Conservation (phyloP, 2,113 vertebrate species). For the Xiphorhynchus elegans region DNA sequence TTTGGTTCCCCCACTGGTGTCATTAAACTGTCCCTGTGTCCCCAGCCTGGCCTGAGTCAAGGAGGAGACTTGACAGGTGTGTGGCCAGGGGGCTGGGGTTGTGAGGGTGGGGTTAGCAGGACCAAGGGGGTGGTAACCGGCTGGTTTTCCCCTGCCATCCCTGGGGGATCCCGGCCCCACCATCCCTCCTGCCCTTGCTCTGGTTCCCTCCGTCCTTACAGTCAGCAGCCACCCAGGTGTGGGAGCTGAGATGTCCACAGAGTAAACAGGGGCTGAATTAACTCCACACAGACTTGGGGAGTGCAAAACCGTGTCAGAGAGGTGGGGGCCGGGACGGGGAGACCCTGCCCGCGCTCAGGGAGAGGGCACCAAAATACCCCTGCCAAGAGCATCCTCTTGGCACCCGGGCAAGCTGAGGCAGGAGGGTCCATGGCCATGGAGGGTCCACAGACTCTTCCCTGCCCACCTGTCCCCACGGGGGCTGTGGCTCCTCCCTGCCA, state of each 20-base stretch:
- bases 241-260: accelerated
- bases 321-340: accelerated
- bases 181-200: not conserved
- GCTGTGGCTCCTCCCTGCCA: not conserved
- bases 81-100: not conserved
- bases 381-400: accelerated
- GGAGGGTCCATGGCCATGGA: accelerated
- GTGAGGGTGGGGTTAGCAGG: accelerated
- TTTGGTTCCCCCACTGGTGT: accelerated
- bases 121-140: accelerated
- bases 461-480: accelerated
- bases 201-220: not conserved
- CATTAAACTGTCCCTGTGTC: accelerated
- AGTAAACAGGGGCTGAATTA: not conserved
- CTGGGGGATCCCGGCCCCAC: accelerated
- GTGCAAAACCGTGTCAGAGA: not conserved
- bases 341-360: accelerated
- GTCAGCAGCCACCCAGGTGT: not conserved
- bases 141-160: not conserved
- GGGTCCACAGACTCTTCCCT: accelerated
- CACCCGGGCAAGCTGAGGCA: conserved; percentile 4
- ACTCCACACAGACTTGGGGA: not conserved
- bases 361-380: accelerated
- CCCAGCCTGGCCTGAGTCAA: not conserved
- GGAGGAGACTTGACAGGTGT: accelerated